Base-by-base conservation (phyloP, 2,888 invertebrate species). In the Cremastobaeus sp. region DNA sequence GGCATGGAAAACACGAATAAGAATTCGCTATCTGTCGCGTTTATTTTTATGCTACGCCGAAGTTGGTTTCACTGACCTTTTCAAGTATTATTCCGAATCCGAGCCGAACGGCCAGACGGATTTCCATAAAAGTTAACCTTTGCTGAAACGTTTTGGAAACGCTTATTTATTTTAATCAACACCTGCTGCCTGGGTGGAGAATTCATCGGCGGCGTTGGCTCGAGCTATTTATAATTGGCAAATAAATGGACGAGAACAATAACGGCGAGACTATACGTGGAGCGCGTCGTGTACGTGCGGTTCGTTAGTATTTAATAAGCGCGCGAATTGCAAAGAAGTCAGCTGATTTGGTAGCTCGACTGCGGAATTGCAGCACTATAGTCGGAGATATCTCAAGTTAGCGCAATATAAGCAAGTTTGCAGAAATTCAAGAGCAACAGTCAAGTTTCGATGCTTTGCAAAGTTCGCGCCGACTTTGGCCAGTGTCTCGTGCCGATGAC, bases 401-500 rank as follows among this genome's bases (percentile, higher is more conserved):
- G 34, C 65, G 54, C n/a, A n/a, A n/a, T n/a, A n/a, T 57, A 60
- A 72, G 65, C 72, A 60, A 66, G 66, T 73, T 66, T 65, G 9
- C 17, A 11, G 37, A 62, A 60, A 66, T 73, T 73, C 60, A 66
- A 73, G 65, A 72, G 66, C 72, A 72, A 72, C 54, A 66, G 66
- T 62, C 73, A 39, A 73, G 73, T 68, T 68, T 55, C 57, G 54
- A 41, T 54, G 50, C 48, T 37, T 21, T 35, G 32, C 68, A 18
- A 68, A 68, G 62, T 73, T 73, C 35, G 66, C 47, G 34, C 59
- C 57, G 62, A 59, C 59, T 71, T 71, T 47, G 64, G 65, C 65
- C 65, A 54, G 65, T 66, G 72, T 72, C 72, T 72, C 60, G 59
- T 72, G 65, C 60, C 72, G 72, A 66, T 66, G 66, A 66, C 72